Percentiles rank a stretch among this genome's conserved stretches.
These are phyloP conservation scores for Drosophila mayri DNA, from an alignment of 1,140 invertebrate genomes.

Conservation along the genomic window DNA sequence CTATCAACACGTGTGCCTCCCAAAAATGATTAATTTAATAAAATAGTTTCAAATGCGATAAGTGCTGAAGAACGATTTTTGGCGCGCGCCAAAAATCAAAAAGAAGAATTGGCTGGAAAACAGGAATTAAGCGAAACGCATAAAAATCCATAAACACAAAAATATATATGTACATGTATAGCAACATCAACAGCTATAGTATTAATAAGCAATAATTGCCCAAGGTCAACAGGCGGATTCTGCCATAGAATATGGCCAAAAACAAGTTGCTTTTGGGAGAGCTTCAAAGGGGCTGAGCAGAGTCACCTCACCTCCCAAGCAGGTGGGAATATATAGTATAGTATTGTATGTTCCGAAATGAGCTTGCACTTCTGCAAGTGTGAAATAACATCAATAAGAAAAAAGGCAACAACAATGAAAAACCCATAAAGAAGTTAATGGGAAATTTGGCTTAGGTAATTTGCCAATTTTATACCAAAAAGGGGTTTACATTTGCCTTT, in stretches of 20 bases:
- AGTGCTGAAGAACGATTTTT: constrained; percentile 31
- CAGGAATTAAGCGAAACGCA: constrained; percentile 48
- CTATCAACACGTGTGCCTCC: constrained; percentile 58
- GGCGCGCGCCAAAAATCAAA: constrained; percentile 49
- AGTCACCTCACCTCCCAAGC: neutral
- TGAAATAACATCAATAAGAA: constrained; percentile 37
- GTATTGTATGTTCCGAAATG: constrained; percentile 40
- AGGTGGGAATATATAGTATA: constrained; percentile 15
- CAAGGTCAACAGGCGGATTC: constrained; percentile 69
- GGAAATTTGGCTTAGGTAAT: constrained; percentile 50
- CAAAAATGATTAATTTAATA: constrained; percentile 61
- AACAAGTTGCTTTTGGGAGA: constrained; percentile 32
- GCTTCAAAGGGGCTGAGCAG: neutral
- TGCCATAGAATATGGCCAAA: constrained; percentile 60
- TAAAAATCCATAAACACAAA: constrained; percentile 36
- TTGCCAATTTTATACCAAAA: constrained; percentile 27
- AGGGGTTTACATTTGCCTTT: constrained; percentile 24
- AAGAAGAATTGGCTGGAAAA: constrained; percentile 36
- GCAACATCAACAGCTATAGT: constrained; percentile 25
- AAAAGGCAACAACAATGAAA: constrained; percentile 12
- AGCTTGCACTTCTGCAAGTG: constrained; percentile 56
- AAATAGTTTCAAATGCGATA: constrained; percentile 32
- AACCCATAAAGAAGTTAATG: constrained; percentile 49
- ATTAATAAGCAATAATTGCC: constrained; percentile 78
- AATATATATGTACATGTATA: neutral